Percentiles rank a stretch among this genome's conserved stretches.
These are phyloP conservation scores for Sebastes flavidus DNA, from an alignment of 2,797 vertebrate genomes.

Conservation along the genomic window DNA sequence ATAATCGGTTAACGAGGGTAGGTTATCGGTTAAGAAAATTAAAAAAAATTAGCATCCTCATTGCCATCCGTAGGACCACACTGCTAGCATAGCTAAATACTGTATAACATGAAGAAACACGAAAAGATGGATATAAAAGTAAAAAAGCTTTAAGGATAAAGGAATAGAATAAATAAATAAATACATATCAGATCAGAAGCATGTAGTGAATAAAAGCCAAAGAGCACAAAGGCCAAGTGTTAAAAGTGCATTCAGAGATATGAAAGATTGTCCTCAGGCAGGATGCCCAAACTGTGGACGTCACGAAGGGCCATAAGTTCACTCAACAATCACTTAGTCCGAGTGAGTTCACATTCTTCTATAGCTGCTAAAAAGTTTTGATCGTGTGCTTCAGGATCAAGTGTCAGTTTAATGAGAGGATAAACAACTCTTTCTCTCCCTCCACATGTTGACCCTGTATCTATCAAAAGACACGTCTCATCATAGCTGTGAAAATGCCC, in stretches of 20 bases:
- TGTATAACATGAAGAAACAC: background rate
- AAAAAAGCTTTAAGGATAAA: background rate
- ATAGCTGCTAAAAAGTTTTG: background rate
- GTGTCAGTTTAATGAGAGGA: background rate
- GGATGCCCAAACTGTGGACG: no score
- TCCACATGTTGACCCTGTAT: background rate
- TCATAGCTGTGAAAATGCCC: background rate
- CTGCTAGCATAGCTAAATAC: background rate
- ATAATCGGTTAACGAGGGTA: no score
- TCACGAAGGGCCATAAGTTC: background rate
- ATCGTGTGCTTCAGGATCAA: constrained; percentile 1
- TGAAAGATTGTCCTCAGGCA: background rate
- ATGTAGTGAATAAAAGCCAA: background rate
- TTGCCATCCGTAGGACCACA: background rate
- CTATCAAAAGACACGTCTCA: background rate
- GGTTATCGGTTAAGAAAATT: no score
- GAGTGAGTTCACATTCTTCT: background rate
- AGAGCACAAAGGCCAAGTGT: background rate
- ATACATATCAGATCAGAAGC: background rate
- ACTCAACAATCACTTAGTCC: background rate
- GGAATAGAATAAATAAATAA: background rate
- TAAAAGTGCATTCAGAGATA: background rate
- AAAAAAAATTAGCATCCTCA: no score
- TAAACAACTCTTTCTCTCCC: background rate
- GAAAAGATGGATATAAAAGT: background rate